A percentile compares a stretch with the other conserved stretches of the same genome.
These are phyloP conservation scores for Andrena flavipes DNA, from an alignment of 2,888 invertebrate species.

Conservation along the genomic window DNA sequence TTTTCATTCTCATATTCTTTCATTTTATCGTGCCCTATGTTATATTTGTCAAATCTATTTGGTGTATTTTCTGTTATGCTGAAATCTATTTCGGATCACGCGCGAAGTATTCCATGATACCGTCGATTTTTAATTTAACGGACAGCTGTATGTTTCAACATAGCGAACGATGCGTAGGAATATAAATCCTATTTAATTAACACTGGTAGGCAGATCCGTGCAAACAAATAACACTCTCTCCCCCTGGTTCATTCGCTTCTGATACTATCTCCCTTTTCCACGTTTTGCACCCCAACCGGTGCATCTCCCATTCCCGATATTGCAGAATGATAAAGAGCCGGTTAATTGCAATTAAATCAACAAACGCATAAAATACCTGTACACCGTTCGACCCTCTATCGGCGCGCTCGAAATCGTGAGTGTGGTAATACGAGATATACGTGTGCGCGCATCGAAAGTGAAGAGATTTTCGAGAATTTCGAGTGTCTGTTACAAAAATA, in stretches of 20 bases:
- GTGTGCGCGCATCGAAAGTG: constrained; percentile 31
- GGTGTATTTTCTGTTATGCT: neutral
- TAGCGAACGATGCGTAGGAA: constrained; percentile 55
- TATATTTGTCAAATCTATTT: constrained; percentile 8
- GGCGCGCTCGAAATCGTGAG: constrained; percentile 38
- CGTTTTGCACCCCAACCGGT: constrained; percentile 44
- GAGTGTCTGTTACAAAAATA: constrained; percentile 46
- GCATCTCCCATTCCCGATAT: constrained; percentile 63
- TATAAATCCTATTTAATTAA: constrained; percentile 76
- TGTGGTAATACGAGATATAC: constrained; percentile 38
- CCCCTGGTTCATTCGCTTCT: constrained; percentile 53
- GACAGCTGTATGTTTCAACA: constrained; percentile 35
- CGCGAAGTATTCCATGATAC: constrained; percentile 24
- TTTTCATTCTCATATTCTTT: neutral
- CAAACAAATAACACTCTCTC: constrained; percentile 69
- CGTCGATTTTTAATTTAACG: constrained; percentile 67
- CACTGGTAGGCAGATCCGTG: constrained; percentile 67
- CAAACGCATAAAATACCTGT: constrained; percentile 66
- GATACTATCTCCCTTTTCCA: constrained; percentile 53
- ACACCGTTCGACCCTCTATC: constrained; percentile 38
- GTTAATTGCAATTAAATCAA: constrained; percentile 74
- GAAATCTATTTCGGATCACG: constrained; percentile 21
- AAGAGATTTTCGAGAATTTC: constrained; percentile 55
- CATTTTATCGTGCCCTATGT: neutral
- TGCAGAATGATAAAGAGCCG: constrained; percentile 70